Conservation (phyloP, 2,797 vertebrate species). For the Botia almorhae region DNA sequence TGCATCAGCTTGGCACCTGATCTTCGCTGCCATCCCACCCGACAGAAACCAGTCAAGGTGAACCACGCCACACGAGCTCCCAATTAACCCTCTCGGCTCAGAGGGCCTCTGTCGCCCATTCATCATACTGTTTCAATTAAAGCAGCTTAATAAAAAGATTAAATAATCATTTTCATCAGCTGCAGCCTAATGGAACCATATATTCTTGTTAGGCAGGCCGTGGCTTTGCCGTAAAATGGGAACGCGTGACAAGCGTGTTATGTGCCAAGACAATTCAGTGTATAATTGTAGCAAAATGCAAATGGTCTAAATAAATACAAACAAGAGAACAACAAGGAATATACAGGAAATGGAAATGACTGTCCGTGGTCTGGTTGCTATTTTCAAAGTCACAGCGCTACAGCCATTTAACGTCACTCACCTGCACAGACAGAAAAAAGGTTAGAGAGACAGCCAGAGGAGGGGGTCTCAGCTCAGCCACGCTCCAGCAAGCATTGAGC, state of each 20-base stretch:
- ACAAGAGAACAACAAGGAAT: conserved; percentile 37
- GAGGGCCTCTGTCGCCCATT: conserved; percentile 47
- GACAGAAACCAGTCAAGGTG: conserved; percentile 53
- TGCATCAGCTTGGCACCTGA: conserved; percentile 44
- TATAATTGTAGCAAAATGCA: conserved; percentile 32
- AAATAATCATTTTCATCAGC: conserved; percentile 64
- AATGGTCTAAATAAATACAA: conserved; percentile 7
- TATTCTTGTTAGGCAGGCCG: conserved; percentile 54
- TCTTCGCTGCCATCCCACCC: neutral
- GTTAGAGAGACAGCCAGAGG: conserved; percentile 24
- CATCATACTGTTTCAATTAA: conserved; percentile 57
- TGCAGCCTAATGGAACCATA: conserved; percentile 59
- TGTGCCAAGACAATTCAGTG: neutral
- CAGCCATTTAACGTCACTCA: conserved; percentile 63
- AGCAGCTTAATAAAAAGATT: conserved; percentile 63
- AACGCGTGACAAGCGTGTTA: neutral
- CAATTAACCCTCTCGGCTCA: conserved; percentile 57
- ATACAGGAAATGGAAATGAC: conserved; percentile 47
- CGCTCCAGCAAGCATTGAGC: conserved; percentile 21
- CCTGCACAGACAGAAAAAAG: conserved; percentile 47
- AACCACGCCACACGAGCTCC: conserved; percentile 51
- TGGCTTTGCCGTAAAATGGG: neutral
- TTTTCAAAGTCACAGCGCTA: conserved; percentile 41
- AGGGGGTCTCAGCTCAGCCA: conserved; percentile 27
- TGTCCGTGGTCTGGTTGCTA: conserved; percentile 52